Conservation (phyloP, 2,888 invertebrate species). For the Euplexia lucipara region DNA sequence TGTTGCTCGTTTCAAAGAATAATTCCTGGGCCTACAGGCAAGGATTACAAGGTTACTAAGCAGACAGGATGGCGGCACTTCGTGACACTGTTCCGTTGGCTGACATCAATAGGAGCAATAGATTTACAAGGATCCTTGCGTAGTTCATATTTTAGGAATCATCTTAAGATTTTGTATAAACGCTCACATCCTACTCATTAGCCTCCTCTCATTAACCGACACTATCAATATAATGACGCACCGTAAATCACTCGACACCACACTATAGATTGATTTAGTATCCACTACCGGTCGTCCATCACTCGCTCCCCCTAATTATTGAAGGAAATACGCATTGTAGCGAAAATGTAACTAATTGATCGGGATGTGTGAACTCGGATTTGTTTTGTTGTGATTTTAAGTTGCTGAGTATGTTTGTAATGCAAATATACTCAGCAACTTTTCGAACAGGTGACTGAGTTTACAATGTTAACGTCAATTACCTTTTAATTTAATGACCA, state of each 20-base stretch:
- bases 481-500: too few relatives aligned
- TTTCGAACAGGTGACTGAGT: constrained; percentile 9
- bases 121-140: background rate
- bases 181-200: constrained; percentile 65
- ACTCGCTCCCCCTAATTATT: constrained; percentile 72
- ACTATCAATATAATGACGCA: constrained; percentile 67
- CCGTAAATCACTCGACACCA: constrained; percentile 73
- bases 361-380: constrained; percentile 52
- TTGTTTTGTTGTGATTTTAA: constrained; percentile 36
- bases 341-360: constrained; percentile 72
- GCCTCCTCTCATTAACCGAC: constrained; percentile 69
- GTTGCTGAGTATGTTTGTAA: constrained; percentile 4
- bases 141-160: background rate
- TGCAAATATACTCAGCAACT: too few relatives aligned
- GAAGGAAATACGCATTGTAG: constrained; percentile 72
- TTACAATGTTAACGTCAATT: constrained; percentile 15
- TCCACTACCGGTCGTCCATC: constrained; percentile 79
- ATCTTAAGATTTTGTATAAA: constrained; percentile 49
- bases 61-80: background rate
- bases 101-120: background rate
- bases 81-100: background rate
- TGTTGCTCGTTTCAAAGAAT: background rate
- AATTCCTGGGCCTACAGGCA: background rate
- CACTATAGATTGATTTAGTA: constrained; percentile 78
- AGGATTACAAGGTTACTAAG: background rate